Evolutionary conservation across 1,140 invertebrate species (phyloP), one percentile per base, ranked within the genome.

Genomic region (Ceratoteleas bidentatus): DNA sequence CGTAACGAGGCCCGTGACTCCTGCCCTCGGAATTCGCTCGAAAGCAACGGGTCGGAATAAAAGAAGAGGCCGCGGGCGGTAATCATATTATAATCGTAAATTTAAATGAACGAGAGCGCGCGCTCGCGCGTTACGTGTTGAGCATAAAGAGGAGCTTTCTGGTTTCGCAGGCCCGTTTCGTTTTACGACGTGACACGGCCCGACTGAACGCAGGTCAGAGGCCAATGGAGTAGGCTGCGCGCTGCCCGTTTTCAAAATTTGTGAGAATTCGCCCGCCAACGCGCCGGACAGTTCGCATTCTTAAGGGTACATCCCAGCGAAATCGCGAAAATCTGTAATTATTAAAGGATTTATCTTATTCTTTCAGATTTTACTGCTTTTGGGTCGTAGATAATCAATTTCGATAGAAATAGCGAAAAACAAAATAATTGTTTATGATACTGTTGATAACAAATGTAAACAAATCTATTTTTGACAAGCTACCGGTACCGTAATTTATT

Each of bases 41-140:
- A 56, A 77, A 74, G 50, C 75, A 72, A 58, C 54, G 60, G 65
- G 33, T 52, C 34, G 58, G 64, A 72, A 52, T 61, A n/a, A 73
- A 79, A 60, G 65, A 62, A 53, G 62, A 60, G 64, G 43, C 68
- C 14, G 60, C 50, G 13, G 47, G 77, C 70, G 74, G 77, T 81
- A 84, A 84, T 66, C 70, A 81, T 84, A 84, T 81, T 84, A 81
- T 84, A 84, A 81, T 84, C 83, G 70, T 84, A 81, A 84, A 84
- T 81, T 84, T 84, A 78, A 81, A 84, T 78, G 79, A 84, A 81
- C 70, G 75, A 81, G 83, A 84, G 69, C 82, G 82, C 62, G 77
- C 69, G 81, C 69, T 83, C 69, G 70, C 83, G 78, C 73, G 74
- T 57, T 84, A 84, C 83, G 83, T 84, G 83, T 84, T 66, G 61